phyloP scores from a whole-genome alignment of 1,140 invertebrate genomes.

The Tribolium castaneum region DNA sequence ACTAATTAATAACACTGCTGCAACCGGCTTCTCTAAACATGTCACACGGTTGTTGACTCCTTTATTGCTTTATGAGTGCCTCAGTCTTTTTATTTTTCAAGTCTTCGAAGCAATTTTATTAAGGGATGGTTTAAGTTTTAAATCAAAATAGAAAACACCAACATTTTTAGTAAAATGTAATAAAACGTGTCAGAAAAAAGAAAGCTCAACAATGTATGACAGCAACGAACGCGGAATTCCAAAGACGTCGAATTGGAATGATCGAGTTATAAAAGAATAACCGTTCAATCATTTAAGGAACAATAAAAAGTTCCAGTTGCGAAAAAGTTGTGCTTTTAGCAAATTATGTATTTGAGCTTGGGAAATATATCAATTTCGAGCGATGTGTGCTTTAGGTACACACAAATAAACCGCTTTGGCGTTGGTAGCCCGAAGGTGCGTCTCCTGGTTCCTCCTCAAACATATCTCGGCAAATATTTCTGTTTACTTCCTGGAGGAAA shows the following conservation, averaged over 20 bases:
- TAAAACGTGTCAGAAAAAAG: background rate
- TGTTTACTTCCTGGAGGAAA: constrained; percentile 7
- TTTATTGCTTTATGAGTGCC: constrained; percentile 30
- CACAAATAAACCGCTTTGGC: background rate
- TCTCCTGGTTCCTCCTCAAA: background rate
- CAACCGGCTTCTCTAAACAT: constrained; percentile 37
- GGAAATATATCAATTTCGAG: background rate
- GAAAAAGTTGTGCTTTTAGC: background rate
- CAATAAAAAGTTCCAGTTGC: background rate
- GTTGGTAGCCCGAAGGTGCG: background rate
- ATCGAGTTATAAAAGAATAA: background rate
- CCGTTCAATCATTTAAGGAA: background rate
- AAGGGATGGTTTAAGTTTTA: no score
- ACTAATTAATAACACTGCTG: constrained; percentile 42
- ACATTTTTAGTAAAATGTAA: background rate
- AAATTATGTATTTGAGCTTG: background rate
- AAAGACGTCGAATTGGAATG: background rate
- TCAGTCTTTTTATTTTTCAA: constrained; percentile 3
- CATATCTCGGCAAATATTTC: constrained; percentile 2
- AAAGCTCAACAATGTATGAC: background rate
- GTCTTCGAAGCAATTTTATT: background rate
- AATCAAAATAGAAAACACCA: no score
- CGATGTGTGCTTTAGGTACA: background rate
- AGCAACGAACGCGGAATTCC: background rate
- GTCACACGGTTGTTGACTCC: constrained; percentile 40